Evolutionary conservation across 2,113 vertebrate genomes (phyloP).

Genomic region (Datnioides undecimradiatus): DNA sequence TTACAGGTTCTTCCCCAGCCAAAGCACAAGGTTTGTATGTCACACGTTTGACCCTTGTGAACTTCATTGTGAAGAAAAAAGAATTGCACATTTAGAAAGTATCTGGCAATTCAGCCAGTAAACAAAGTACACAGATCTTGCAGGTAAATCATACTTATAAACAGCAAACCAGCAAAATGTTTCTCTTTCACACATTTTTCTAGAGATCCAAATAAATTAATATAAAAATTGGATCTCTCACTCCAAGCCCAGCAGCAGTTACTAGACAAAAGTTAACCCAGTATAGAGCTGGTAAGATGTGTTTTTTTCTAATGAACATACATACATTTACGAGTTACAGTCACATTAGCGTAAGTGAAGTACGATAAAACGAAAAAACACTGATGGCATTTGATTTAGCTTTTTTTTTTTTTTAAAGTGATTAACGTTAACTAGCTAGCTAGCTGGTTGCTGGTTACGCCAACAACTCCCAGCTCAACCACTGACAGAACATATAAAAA

Average conservation of each 20-base stretch:
- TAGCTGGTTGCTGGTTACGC: background rate
- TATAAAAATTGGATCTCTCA: background rate
- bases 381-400: background rate
- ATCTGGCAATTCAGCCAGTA: background rate
- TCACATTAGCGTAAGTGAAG: no score
- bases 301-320: no score
- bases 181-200: no score
- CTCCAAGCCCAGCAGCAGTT: no score
- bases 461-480: background rate
- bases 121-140: no score
- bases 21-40: conserved; percentile 67
- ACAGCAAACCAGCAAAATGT: no score
- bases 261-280: no score
- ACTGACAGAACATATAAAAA: background rate
- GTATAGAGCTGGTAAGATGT: background rate
- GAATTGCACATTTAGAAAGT: background rate
- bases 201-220: no score
- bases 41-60: conserved; percentile 1
- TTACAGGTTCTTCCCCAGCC: conserved; percentile 72
- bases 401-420: background rate
- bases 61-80: background rate
- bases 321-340: no score
- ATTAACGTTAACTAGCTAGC: background rate
- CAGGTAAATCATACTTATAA: no score
- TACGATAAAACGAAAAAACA: background rate